Percentiles rank a stretch among this genome's conserved stretches.
Evolutionary conservation across 2,113 vertebrate species (phyloP).

Genomic region (Myotis davidii): DNA sequence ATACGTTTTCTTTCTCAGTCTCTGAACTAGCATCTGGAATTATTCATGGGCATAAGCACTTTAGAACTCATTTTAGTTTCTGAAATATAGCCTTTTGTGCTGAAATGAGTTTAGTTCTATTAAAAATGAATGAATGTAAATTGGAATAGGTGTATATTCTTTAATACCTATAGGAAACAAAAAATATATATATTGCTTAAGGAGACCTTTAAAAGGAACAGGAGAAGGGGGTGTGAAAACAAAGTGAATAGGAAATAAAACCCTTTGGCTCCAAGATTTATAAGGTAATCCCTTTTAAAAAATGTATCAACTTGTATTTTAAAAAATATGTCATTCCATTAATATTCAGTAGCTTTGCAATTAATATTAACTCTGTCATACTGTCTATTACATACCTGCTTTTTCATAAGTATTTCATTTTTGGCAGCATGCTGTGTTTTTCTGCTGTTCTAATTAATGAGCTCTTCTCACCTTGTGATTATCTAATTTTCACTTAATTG

Average conservation of each 20-base stretch:
- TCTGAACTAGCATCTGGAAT: neutral
- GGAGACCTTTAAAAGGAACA: neutral
- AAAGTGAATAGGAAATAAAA: neutral
- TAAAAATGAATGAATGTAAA: slow-evolving; percentile 43
- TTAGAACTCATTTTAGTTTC: slow-evolving; percentile 11
- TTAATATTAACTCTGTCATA: slow-evolving; percentile 16
- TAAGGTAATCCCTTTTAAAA: neutral
- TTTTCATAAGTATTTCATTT: slow-evolving; percentile 37
- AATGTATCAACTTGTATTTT: neutral
- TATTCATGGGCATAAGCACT: neutral
- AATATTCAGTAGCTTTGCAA: slow-evolving; percentile 36
- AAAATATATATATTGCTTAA: neutral
- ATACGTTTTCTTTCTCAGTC: neutral
- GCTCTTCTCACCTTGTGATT: slow-evolving; percentile 60
- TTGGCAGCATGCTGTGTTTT: neutral
- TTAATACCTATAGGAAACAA: neutral
- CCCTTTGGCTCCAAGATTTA: neutral
- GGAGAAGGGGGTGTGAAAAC: neutral
- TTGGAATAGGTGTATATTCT: neutral
- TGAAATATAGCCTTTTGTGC: slow-evolving; percentile 21
- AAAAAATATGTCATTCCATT: neutral
- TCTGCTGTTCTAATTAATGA: slow-evolving; percentile 58
- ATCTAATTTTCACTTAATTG: slow-evolving; percentile 64
- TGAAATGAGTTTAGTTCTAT: slow-evolving; percentile 29
- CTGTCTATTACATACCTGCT: neutral